Percentiles rank a stretch among this genome's conserved stretches.
Evolutionary conservation across 2,797 vertebrate species (phyloP).

Genomic region (Dermochelys coriacea): DNA sequence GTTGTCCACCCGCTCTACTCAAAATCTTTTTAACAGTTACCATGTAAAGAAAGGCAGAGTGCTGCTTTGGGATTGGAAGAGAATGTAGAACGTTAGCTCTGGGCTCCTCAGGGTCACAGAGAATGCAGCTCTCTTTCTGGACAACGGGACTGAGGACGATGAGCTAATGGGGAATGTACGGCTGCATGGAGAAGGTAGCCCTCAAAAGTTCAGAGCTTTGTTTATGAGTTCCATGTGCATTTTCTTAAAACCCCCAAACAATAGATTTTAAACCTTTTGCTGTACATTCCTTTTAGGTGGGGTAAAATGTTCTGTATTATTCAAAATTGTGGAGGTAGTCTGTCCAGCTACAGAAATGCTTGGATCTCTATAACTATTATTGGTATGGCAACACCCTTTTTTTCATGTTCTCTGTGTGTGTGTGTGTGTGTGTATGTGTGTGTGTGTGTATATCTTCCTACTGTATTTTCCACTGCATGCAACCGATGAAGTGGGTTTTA

Average conservation of each 20-base stretch:
- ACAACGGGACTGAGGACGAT: not conserved
- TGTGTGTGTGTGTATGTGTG: no score
- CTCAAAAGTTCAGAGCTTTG: fast-evolving
- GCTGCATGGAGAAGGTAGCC: fast-evolving
- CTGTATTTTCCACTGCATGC: no score
- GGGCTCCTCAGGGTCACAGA: not conserved
- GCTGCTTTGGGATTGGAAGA: not conserved
- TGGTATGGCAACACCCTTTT: no score
- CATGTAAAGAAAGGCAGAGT: not conserved
- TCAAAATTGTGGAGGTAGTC: not conserved
- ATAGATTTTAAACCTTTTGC: not conserved
- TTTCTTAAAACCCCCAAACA: fast-evolving
- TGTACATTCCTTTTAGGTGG: fast-evolving
- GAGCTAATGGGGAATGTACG: not conserved
- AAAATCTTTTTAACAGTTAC: not conserved
- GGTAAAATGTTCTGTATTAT: fast-evolving
- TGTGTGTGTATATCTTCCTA: no score
- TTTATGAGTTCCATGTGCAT: fast-evolving
- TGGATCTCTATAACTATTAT: not conserved
- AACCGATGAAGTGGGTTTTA: no score
- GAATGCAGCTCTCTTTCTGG: not conserved
- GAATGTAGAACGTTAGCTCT: not conserved
- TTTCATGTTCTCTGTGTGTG: no score
- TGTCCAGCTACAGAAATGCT: fast-evolving
- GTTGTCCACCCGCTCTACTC: not conserved